Base-by-base conservation (phyloP, 2,113 vertebrate genomes). In the Anarhynchus alexandrinus region DNA sequence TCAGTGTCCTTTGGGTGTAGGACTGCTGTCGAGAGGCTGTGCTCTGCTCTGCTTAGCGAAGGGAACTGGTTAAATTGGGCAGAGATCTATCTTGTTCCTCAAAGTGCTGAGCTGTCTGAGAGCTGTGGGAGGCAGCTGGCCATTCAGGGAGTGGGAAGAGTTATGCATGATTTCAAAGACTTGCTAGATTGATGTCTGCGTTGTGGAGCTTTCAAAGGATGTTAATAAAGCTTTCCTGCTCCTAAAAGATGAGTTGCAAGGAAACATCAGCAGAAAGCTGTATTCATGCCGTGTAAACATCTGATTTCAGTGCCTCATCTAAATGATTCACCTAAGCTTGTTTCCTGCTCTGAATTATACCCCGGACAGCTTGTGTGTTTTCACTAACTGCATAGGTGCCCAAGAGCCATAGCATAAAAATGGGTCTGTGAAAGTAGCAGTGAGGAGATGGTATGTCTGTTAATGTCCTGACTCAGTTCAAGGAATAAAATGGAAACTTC, bases 141-240 rank as follows among this genome's bases (percentile, higher is more conserved):
- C 0, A 54, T 66, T 73, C 55, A 72, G 49, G 27, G 74, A 86
- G n/a, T 70, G 23, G 38, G 43, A 90, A 82, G 42, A 94, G 22
- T 49, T 90, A 29, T 8, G n/a, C 52, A 58, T 70, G 34, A 66
- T 94, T 86, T 80, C 91, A 77, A 95, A 57, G 40, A 32, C 61
- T 86, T 57, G 32, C 25, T 87, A 76, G 73, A 61, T 82, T 79
- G 81, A 71, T 55, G 55, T 64, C 43, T 89, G 65, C 69, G 22
- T 95, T 95, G 59, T 84, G 65, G 26, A 89, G 42, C 51, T 96
- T 82, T 96, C 80, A 93, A 89, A 92, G 40, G 91, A 43, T 40
- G 73, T 84, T 94, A 59, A 82, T 65, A 96, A 82, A 87, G 52
- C 64, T 87, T 88, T 95, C 61, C 55, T 86, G 42, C 71, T 88